Conservation (phyloP, 2,797 vertebrate species). For the Sciaenops ocellatus region DNA sequence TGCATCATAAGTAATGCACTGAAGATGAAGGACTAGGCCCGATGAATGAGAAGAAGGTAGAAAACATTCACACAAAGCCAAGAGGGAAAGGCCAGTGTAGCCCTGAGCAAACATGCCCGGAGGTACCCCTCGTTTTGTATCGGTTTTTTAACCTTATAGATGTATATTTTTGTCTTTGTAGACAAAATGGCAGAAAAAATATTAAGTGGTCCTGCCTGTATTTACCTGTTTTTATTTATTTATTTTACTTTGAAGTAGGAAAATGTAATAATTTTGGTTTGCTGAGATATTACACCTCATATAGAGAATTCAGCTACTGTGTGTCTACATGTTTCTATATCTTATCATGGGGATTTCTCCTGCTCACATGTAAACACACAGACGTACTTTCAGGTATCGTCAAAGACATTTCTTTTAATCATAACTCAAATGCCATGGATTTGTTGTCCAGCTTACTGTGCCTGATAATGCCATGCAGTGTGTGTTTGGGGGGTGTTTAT, state of each 20-base stretch:
- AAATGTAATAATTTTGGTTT: slow-evolving; percentile 62
- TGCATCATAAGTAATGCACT: slow-evolving; percentile 99
- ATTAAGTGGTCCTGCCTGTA: slow-evolving; percentile 77
- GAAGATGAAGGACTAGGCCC: slow-evolving; percentile 98
- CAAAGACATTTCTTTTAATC: slow-evolving; percentile 52
- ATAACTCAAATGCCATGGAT: slow-evolving; percentile 78
- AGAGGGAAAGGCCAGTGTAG: slow-evolving; percentile 99
- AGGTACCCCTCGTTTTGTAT: slow-evolving; percentile 99
- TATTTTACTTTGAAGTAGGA: slow-evolving; percentile 64
- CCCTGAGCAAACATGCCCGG: slow-evolving; percentile 94
- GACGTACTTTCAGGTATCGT: slow-evolving; percentile 48
- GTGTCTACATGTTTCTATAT: slow-evolving; percentile 66
- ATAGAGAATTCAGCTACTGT: slow-evolving; percentile 51
- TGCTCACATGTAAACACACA: slow-evolving; percentile 69
- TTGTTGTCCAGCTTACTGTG: slow-evolving; percentile 88
- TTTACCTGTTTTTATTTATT: slow-evolving; percentile 66
- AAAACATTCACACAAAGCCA: slow-evolving; percentile 90
- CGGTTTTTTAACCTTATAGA: slow-evolving; percentile 90
- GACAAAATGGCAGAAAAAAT: slow-evolving; percentile 77
- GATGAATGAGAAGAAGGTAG: slow-evolving; percentile 96
- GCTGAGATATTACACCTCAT: slow-evolving; percentile 52
- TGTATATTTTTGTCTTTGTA: slow-evolving; percentile 79
- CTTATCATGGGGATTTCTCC: slow-evolving; percentile 24
- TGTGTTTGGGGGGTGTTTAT: slow-evolving; percentile 92
- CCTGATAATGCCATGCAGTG: slow-evolving; percentile 90